These are phyloP conservation scores for Masticophis lateralis DNA, from an alignment of 2,797 vertebrate genomes.

Conservation along the genomic window DNA sequence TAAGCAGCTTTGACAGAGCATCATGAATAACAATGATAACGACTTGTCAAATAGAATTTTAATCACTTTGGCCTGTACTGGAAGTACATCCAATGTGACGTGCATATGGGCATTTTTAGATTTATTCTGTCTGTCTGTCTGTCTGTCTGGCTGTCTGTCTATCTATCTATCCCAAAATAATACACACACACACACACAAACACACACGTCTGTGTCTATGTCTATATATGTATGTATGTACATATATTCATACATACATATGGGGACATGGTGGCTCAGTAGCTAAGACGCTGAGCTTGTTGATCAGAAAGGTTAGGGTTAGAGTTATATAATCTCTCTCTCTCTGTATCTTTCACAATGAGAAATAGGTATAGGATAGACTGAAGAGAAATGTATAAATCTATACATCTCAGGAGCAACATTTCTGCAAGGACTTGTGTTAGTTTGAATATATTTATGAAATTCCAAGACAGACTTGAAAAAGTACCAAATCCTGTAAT, in stretches of 20 bases:
- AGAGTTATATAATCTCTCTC: neutral
- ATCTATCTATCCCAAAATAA: too few species aligned
- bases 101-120: neutral
- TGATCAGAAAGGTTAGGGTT: too few species aligned
- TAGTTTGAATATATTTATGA: neutral
- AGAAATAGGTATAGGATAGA: neutral
- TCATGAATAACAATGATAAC: slow-evolving; percentile 59
- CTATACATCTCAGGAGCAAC: neutral
- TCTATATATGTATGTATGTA: too few species aligned
- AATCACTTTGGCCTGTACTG: slow-evolving; percentile 45
- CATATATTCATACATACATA: too few species aligned
- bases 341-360: neutral
- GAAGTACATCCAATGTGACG: slow-evolving; percentile 26
- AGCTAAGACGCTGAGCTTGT: too few species aligned
- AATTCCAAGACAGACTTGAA: neutral
- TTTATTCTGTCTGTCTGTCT: too few species aligned
- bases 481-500: slow-evolving; percentile 1
- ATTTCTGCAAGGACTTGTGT: neutral
- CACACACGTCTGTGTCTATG: too few species aligned
- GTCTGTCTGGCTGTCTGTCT: too few species aligned
- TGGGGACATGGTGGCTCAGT: too few species aligned
- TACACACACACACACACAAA: too few species aligned
- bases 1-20: slow-evolving; percentile 59
- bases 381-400: neutral
- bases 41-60: slow-evolving; percentile 50